Base-by-base conservation (phyloP, 2,888 invertebrate species). In the Colostygia pectinataria region DNA sequence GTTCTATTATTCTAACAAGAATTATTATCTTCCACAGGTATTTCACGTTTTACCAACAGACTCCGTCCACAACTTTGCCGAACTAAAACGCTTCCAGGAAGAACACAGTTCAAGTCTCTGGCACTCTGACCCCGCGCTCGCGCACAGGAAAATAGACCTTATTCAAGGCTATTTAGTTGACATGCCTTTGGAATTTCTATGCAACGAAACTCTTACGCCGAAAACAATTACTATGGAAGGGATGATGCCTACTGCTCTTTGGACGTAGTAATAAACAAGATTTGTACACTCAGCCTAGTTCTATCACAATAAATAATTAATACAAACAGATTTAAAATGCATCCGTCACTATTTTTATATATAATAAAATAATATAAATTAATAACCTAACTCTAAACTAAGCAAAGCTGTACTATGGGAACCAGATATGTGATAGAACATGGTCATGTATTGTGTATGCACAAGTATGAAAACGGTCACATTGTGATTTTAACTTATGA, bases 31-130 rank as follows among this genome's bases (percentile, higher is more conserved):
- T 40, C 64, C 63, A 87, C 70, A 88, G 88, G 96, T 98, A 0
- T 99, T 99, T 87, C 95, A 95, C 67, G 96, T 97, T 57, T 93
- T 98, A 66, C 99, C 99, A 4, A 95, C 95, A 0, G 95, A 99
- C 83, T 88, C 78, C 1, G 89, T 97, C 0, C 93, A 93, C 62
- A 93, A 93, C 2, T 98, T 98, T 80, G 91, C 92, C 0, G 93
- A 94, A 61, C 87, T 98, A 29, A 94, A 93, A 71, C 93, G 92
- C 32, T 96, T 95, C 79, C 95, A 96, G 72, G 93, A 94, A 47
- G 93, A 95, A 54, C 77, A 91, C 53, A 53, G 62, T 2, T 89
- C 92, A 33, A 92, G 95, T 0, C 79, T 99, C 7, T 94, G 94
- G 78, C 92, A 93, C 48, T 92, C 92, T 0, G 94, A 98, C 76